A percentile compares a stretch with the other conserved stretches of the same genome.
Conservation (phyloP, 2,113 vertebrate genomes). For the Stigmatopora nigra region DNA sequence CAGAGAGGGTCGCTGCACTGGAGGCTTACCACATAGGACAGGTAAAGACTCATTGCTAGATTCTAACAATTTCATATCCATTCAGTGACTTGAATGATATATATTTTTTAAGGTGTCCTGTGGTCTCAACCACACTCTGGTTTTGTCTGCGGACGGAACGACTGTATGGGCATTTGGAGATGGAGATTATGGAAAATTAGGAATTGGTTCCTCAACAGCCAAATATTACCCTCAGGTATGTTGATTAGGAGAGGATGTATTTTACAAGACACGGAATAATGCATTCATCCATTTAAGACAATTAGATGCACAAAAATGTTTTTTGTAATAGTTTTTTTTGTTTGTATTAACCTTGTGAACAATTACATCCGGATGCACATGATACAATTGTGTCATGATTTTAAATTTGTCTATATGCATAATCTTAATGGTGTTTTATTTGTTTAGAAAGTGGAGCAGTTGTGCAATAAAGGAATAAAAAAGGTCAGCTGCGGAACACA, state of each 20-base stretch:
- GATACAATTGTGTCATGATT: too few relatives aligned
- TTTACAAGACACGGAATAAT: too few relatives aligned
- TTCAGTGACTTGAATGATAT: not conserved
- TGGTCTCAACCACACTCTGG: conserved; percentile 75
- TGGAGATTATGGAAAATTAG: conserved; percentile 76
- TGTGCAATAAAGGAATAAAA: conserved; percentile 74
- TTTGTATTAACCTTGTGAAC: too few relatives aligned
- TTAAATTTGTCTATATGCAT: too few relatives aligned
- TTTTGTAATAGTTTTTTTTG: too few relatives aligned
- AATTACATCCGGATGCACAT: too few relatives aligned
- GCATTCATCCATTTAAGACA: too few relatives aligned
- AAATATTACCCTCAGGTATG: conserved; percentile 76
- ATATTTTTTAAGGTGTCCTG: conserved; percentile 68
- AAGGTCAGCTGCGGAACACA: conserved; percentile 74
- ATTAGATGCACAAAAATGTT: too few relatives aligned
- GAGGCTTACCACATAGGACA: conserved; percentile 72
- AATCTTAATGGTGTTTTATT: not conserved
- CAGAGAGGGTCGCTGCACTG: conserved; percentile 71
- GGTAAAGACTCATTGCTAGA: conserved; percentile 27
- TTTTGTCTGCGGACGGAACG: conserved; percentile 72
- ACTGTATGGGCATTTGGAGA: conserved; percentile 76
- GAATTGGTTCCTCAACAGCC: conserved; percentile 70
- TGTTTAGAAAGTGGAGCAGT: conserved; percentile 72
- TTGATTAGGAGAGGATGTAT: not conserved
- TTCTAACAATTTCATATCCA: not conserved